These are phyloP conservation scores for Melanerpes formicivorus DNA, from an alignment of 2,113 vertebrate genomes.

Conservation along the genomic window DNA sequence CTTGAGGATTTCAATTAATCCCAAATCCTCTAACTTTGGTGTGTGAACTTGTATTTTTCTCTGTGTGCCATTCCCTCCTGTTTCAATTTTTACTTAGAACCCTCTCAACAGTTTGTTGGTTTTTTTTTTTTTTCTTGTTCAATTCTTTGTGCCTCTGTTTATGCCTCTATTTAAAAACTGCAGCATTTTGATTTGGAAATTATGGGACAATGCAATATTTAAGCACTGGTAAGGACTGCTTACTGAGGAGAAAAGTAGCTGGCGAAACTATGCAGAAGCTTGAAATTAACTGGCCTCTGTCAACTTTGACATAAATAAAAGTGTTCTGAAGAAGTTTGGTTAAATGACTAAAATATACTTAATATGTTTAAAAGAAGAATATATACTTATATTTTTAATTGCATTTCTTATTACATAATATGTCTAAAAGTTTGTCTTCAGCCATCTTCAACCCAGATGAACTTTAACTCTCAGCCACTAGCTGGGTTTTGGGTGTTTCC, in stretches of 20 bases:
- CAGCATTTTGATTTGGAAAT: slow-evolving; percentile 15
- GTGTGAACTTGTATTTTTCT: slow-evolving; percentile 75
- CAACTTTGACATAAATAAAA: neutral
- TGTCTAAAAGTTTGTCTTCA: neutral
- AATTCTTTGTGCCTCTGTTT: slow-evolving; percentile 8
- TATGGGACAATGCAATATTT: neutral
- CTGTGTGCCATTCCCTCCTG: slow-evolving; percentile 30
- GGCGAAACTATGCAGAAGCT: neutral
- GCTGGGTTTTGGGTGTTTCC: neutral
- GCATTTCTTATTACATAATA: neutral
- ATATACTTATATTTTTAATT: neutral
- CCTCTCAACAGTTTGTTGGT: neutral
- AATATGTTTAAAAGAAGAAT: neutral
- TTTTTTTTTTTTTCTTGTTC: neutral
- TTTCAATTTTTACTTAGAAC: slow-evolving; percentile 50
- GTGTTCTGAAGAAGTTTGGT: neutral
- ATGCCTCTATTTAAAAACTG: neutral
- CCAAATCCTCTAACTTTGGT: slow-evolving; percentile 77
- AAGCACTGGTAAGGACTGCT: neutral
- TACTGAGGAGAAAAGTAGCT: neutral
- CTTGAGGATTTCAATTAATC: slow-evolving; percentile 87
- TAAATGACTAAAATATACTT: neutral
- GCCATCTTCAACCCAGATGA: neutral
- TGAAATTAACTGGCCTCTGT: neutral
- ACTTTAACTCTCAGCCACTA: neutral